phyloP scores from a whole-genome alignment of 2,888 invertebrate genomes.

The Phragmatobia fuliginosa region DNA sequence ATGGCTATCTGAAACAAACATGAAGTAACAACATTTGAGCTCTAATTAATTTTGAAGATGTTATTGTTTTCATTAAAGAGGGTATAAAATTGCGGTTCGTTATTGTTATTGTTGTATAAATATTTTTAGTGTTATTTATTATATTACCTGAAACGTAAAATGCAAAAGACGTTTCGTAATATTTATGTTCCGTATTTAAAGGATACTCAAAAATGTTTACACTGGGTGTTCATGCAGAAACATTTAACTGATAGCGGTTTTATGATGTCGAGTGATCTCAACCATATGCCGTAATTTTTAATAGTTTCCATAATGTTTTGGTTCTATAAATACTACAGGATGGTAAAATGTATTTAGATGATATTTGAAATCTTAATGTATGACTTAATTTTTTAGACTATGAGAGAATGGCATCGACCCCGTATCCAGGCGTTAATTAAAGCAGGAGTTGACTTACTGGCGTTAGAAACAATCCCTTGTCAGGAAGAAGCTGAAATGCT shows the following conservation, averaged over 20 bases:
- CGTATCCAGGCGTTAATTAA: constrained; percentile 92
- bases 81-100: background rate
- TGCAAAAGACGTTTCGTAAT: constrained; percentile 1
- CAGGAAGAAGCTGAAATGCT: constrained; percentile 94
- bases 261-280: constrained; percentile 13
- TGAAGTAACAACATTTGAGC: constrained; percentile 56
- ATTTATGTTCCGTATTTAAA: constrained; percentile 13
- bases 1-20: constrained; percentile 70
- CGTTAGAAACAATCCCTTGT: constrained; percentile 97
- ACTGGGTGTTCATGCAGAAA: background rate
- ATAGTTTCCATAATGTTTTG: background rate
- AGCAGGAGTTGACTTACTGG: constrained; percentile 94
- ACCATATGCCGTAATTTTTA: constrained; percentile 5
- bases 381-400: constrained; percentile 69
- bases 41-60: constrained; percentile 51
- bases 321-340: background rate
- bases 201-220: constrained; percentile 15
- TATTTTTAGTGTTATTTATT: background rate
- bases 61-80: constrained; percentile 31
- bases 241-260: constrained; percentile 16
- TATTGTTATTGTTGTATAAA: background rate
- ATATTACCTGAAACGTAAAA: background rate
- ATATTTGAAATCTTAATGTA: background rate
- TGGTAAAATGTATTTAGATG: background rate
- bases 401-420: constrained; percentile 94